Evolutionary conservation across 2,113 vertebrate genomes (phyloP), one percentile per base, ranked within the genome.

Genomic region (Psophia crepitans): DNA sequence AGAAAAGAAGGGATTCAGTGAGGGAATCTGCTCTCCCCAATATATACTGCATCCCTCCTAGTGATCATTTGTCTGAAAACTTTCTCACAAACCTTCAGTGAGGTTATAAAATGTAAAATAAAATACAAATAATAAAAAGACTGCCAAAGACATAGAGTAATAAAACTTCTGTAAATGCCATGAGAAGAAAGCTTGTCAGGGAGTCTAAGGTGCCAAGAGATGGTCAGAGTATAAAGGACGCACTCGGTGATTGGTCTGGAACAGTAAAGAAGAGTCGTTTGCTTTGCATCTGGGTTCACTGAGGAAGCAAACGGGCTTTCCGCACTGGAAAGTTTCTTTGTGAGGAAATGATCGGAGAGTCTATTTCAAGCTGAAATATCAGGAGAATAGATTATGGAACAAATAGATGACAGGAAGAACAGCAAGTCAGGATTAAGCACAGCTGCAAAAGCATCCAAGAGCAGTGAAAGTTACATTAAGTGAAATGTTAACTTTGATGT

Each of bases 221-320:
- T 37, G 30, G 75, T 23, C 28, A 57, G 49, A 43, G 6, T 26
- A 35, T 7, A 51, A 65, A 60, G 22, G 33, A 9, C 56, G 39
- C 6, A 14, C 66, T 46, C 0, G 0, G 16, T 0, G 15, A 65
- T 74, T 32, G 54, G 12, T 14, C 39, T 61, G 51, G 33, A 87
- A 60, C 3, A n/a, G n/a, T n/a, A n/a, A n/a, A n/a, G n/a, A n/a
- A n/a, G 35, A 64, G 44, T 23, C 5, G 5, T 3, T 71, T 71
- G 61, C 26, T 14, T 88, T 76, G 9, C 26, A 27, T 57, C 46
- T 77, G 16, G 57, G 33, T 37, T 77, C 41, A 68, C 5, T 15
- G n/a, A 91, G 26, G 22, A 77, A 68, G 64, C 56, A 71, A 77
- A 24, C 5, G 0, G 41, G 14, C 14, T 54, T 78, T 70, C 33